Conservation (phyloP, 1,140 invertebrate genomes). For the Pogonomyrmex barbatus region DNA sequence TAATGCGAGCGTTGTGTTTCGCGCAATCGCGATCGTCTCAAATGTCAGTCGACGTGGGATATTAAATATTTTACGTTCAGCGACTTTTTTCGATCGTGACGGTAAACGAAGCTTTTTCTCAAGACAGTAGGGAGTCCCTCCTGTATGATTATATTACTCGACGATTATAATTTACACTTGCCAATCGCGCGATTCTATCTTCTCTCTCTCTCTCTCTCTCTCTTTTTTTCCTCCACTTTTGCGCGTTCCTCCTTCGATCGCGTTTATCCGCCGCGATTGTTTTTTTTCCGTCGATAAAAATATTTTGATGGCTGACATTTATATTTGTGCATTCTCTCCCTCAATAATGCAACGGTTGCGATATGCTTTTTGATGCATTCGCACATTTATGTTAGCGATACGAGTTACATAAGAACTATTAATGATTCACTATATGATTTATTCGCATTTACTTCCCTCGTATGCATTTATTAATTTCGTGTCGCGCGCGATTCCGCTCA, state of each 20-base stretch:
- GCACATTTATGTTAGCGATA: not conserved
- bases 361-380: not conserved
- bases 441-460: conserved; percentile 19
- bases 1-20: conserved; percentile 31
- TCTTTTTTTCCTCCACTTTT: too few relatives aligned
- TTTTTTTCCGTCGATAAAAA: conserved; percentile 7
- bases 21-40: conserved; percentile 42
- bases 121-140: not conserved
- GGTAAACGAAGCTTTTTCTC: not conserved
- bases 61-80: conserved; percentile 22
- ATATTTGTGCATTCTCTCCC: not conserved
- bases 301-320: conserved; percentile 28
- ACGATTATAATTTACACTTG: conserved; percentile 17
- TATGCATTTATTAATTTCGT: conserved; percentile 33
- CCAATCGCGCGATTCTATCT: conserved; percentile 33
- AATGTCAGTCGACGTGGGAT: conserved; percentile 43
- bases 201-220: not conserved
- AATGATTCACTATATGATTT: not conserved
- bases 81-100: conserved; percentile 21
- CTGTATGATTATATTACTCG: not conserved
- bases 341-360: conserved; percentile 11
- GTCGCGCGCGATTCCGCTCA: not conserved
- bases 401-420: conserved; percentile 33
- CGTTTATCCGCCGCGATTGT: not conserved
- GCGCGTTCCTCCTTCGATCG: not conserved